These are phyloP conservation scores for Achroia grisella DNA, from an alignment of 1,140 invertebrate species.

Conservation along the genomic window DNA sequence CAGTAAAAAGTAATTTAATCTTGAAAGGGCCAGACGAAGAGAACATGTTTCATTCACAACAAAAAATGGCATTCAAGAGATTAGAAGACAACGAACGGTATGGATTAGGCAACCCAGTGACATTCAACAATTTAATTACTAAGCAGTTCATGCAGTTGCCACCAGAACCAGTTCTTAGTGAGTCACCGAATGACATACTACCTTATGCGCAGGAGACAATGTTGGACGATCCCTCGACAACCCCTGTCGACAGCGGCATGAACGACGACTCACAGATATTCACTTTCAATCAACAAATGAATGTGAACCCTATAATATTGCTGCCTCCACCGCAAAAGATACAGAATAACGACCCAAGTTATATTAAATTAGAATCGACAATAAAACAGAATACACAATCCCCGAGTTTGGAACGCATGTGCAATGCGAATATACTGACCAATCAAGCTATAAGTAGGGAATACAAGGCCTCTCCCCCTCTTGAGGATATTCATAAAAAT, in stretches of 20 bases:
- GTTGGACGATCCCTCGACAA: conserved; percentile 33
- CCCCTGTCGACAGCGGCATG: conserved; percentile 44
- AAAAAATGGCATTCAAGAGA: conserved; percentile 61
- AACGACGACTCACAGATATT: conserved; percentile 54
- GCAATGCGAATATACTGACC: conserved; percentile 50
- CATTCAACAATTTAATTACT: conserved; percentile 61
- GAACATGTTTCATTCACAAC: conserved; percentile 66
- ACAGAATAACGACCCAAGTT: conserved; percentile 54
- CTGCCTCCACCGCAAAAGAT: conserved; percentile 46
- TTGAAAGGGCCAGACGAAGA: conserved; percentile 66
- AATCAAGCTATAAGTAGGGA: conserved; percentile 45
- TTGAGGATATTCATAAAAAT: conserved; percentile 63
- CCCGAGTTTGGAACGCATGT: conserved; percentile 61
- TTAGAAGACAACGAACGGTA: conserved; percentile 60
- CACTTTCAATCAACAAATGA: conserved; percentile 56
- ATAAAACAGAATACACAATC: conserved; percentile 67
- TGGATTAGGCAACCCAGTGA: conserved; percentile 47
- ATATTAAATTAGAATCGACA: conserved; percentile 59
- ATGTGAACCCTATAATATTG: conserved; percentile 47
- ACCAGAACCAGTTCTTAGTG: conserved; percentile 43
- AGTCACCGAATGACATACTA: conserved; percentile 49
- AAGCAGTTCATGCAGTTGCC: conserved; percentile 64
- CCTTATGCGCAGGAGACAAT: conserved; percentile 46
- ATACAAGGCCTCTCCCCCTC: conserved; percentile 60
- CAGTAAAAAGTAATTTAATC: conserved; percentile 69